phyloP scores from a whole-genome alignment of 1,140 invertebrate genomes.

The Atopsyche davidsoni region DNA sequence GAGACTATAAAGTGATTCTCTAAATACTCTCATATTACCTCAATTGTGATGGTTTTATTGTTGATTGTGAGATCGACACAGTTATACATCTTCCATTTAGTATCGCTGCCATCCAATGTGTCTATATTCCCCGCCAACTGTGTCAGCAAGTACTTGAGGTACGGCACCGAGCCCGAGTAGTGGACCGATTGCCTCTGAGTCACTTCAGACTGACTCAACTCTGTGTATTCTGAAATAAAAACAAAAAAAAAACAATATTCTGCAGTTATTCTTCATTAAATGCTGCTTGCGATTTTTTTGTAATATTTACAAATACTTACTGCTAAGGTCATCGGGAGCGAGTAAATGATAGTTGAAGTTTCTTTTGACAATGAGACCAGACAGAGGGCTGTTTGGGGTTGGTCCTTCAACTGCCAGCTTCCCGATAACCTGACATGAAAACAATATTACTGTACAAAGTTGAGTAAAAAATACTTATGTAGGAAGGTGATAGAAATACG shows the following conservation, averaged over 20 bases:
- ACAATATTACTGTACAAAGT: too few relatives aligned
- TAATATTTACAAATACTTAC: constrained; percentile 46
- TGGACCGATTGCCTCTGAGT: constrained; percentile 85
- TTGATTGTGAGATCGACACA: constrained; percentile 80
- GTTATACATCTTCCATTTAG: constrained; percentile 69
- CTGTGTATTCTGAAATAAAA: constrained; percentile 78
- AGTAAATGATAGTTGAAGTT: constrained; percentile 99
- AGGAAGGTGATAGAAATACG: too few relatives aligned
- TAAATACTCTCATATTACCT: constrained; percentile 53
- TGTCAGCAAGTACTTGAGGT: constrained; percentile 77
- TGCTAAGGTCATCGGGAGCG: constrained; percentile 83
- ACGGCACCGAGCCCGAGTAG: constrained; percentile 70
- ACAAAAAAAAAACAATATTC: constrained; percentile 3
- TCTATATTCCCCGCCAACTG: constrained; percentile 80
- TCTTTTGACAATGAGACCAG: constrained; percentile 92
- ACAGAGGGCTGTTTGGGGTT: constrained; percentile 70
- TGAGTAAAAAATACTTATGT: too few relatives aligned
- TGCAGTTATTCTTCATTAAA: constrained; percentile 1
- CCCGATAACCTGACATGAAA: constrained; percentile 73
- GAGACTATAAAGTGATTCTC: too few relatives aligned
- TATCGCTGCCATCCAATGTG: constrained; percentile 58
- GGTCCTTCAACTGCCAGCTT: constrained; percentile 78
- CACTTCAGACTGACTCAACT: constrained; percentile 88
- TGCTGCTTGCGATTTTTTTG: too few relatives aligned
- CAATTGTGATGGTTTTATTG: constrained; percentile 75